A percentile compares a stretch with the other conserved stretches of the same genome.
phyloP scores from a whole-genome alignment of 2,113 vertebrate species.

The Anser cygnoides region DNA sequence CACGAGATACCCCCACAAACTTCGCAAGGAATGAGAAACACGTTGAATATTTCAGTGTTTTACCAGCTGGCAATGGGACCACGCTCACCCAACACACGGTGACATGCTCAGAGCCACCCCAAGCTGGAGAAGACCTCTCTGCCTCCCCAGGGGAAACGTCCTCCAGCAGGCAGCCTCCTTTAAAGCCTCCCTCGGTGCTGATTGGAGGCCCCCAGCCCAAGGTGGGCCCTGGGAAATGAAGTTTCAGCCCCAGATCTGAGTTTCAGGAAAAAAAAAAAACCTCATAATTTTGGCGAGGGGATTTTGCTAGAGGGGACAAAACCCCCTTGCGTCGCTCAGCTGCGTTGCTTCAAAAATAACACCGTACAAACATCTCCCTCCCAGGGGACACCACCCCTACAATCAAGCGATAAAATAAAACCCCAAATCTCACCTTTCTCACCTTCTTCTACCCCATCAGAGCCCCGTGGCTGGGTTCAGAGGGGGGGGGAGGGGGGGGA shows the following conservation, averaged over 20 bases:
- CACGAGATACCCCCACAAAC: accelerated
- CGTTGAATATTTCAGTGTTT: accelerated
- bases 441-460: neutral
- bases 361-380: too few relatives aligned
- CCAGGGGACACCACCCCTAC: accelerated
- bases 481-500: too few relatives aligned
- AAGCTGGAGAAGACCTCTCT: accelerated
- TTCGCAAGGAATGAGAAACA: neutral
- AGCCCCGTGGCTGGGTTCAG: accelerated
- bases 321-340: accelerated
- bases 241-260: neutral
- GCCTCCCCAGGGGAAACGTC: accelerated
- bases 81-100: accelerated
- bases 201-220: neutral
- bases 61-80: neutral
- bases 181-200: neutral
- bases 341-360: accelerated
- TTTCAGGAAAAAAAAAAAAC: accelerated
- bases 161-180: neutral
- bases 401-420: accelerated
- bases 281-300: accelerated
- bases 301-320: neutral
- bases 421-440: neutral
- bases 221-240: conserved; percentile 17
- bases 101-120: neutral